A percentile compares a stretch with the other conserved stretches of the same genome.
Evolutionary conservation across 53 echinoderm and acorn worm genomes (phyloP).

Genomic region (Temnopleurus reevesii): DNA sequence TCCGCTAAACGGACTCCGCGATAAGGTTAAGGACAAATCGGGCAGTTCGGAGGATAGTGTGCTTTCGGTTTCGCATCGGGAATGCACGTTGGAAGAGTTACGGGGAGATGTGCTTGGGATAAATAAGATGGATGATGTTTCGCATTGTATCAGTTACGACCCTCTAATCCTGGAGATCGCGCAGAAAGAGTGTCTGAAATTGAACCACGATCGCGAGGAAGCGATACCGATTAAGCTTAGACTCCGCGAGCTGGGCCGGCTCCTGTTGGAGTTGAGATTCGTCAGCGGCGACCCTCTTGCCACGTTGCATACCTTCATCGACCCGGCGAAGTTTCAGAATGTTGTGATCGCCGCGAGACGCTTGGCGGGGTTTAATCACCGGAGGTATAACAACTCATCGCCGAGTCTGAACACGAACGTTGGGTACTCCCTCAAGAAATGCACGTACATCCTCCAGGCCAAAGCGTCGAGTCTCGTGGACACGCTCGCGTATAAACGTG

Average conservation of each 20-base stretch:
- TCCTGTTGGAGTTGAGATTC: conserved; percentile 62
- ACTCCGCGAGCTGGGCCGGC: conserved; percentile 70
- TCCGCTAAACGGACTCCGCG: conserved; percentile 45
- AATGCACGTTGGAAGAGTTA: conserved; percentile 49
- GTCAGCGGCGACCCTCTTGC: conserved; percentile 59
- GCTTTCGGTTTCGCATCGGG: conserved; percentile 44
- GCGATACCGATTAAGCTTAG: conserved; percentile 66
- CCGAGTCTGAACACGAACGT: conserved; percentile 72
- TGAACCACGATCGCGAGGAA: conserved; percentile 73
- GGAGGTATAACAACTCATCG: conserved; percentile 50
- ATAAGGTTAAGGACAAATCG: neutral
- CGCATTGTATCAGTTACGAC: conserved; percentile 68
- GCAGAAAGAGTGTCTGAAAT: conserved; percentile 66
- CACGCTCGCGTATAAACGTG: conserved; percentile 52
- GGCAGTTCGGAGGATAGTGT: neutral
- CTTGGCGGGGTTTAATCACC: conserved; percentile 69
- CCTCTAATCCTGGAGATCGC: conserved; percentile 69
- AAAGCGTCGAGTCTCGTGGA: conserved; percentile 49
- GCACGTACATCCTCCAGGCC: conserved; percentile 62
- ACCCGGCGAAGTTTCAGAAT: conserved; percentile 61
- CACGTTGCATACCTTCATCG: conserved; percentile 63
- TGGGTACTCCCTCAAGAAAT: conserved; percentile 72
- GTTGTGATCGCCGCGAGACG: conserved; percentile 65
- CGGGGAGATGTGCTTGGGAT: conserved; percentile 54
- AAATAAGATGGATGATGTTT: conserved; percentile 70